phyloP scores from a whole-genome alignment of 1,140 invertebrate genomes.

The Zaprionus lachaisei region DNA sequence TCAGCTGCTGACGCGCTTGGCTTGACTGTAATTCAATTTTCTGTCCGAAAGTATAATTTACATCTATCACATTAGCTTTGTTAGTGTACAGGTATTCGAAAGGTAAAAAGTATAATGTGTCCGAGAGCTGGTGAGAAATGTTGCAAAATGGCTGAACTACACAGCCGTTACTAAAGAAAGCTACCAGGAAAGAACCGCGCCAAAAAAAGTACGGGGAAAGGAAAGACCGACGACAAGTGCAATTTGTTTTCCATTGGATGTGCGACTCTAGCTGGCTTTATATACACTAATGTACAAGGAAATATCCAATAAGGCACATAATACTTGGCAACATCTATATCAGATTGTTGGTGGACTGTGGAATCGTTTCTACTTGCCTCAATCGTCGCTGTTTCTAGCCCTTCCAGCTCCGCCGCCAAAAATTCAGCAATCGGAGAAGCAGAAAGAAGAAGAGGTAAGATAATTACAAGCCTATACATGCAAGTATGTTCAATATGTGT shows the following conservation, averaged over 20 bases:
- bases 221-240: constrained; percentile 33
- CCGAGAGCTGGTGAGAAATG: not conserved
- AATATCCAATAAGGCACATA: constrained; percentile 36
- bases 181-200: constrained; percentile 47
- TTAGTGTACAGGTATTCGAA: not conserved
- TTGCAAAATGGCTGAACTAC: not conserved
- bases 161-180: not conserved
- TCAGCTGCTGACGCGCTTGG: constrained; percentile 69
- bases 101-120: not conserved
- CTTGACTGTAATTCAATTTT: constrained; percentile 66
- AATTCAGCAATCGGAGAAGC: constrained; percentile 10
- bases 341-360: constrained; percentile 56
- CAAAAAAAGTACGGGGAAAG: constrained; percentile 53
- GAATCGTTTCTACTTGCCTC: constrained; percentile 56
- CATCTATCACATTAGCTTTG: not conserved
- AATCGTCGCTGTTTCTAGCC: constrained; percentile 45
- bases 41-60: constrained; percentile 21
- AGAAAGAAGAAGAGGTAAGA: constrained; percentile 65
- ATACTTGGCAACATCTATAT: constrained; percentile 61
- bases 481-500: not conserved
- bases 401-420: constrained; percentile 53
- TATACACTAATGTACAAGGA: constrained; percentile 56
- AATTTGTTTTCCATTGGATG: constrained; percentile 17
- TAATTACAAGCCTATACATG: constrained; percentile 31
- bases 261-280: not conserved